phyloP scores from a whole-genome alignment of 2,113 vertebrate species.

The Bucco capensis region DNA sequence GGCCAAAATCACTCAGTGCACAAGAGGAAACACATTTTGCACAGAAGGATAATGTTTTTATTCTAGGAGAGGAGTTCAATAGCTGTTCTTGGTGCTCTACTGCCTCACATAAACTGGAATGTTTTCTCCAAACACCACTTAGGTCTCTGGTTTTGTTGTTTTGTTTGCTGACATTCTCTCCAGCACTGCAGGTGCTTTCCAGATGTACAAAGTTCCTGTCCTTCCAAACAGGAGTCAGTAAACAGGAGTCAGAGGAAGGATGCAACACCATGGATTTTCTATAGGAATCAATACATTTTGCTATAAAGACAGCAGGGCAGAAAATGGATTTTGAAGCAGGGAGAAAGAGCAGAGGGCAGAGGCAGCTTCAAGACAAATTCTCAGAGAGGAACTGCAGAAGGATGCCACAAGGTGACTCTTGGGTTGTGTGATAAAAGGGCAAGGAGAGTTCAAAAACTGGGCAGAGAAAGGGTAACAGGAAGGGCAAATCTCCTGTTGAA shows the following conservation, averaged over 20 bases:
- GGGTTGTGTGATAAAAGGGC: not conserved
- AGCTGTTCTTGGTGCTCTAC: not conserved
- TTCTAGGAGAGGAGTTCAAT: not conserved
- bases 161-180: not conserved
- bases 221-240: not conserved
- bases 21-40: not conserved
- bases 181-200: not conserved
- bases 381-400: not conserved
- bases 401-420: not conserved
- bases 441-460: not conserved
- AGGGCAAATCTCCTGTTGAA: not conserved
- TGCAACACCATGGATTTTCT: conserved; percentile 8
- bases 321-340: not conserved
- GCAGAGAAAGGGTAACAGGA: not conserved
- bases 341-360: not conserved
- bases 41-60: not conserved
- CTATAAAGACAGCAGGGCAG: not conserved
- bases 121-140: not conserved
- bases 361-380: not conserved
- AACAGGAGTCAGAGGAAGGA: not conserved
- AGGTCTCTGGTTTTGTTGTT: not conserved
- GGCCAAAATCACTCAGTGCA: not conserved
- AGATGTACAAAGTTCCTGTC: not conserved
- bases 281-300: not conserved
- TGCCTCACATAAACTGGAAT: not conserved